Evolutionary conservation across 2,797 vertebrate species (phyloP), one percentile per base, ranked within the genome.

Genomic region (Ambastaia sidthimunki): DNA sequence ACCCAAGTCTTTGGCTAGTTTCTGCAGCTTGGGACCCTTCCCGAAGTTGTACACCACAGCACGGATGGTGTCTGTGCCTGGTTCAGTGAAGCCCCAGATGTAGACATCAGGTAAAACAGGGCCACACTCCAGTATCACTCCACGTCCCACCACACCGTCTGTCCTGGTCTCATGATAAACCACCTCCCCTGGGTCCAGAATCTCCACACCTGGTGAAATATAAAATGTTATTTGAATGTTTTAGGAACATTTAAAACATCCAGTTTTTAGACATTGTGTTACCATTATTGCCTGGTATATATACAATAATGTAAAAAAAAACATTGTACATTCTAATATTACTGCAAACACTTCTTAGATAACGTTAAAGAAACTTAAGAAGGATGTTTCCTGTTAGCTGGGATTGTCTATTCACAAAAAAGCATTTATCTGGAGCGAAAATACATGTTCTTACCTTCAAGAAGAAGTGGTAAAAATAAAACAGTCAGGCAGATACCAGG

Each of bases 81-180:
- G 90, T 2, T 90, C 89, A 2, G 91, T 93, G 88, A 97, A 97
- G 83, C 96, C 95, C 96, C 97, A 97, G 82, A 96, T 92, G 82
- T 96, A 96, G 60, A 94, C 88, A 2, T 92, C 88, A 0, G 95
- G 94, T 0, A 88, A 16, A 3, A 72, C 48, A 3, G 89, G 3
- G 0, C 89, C 94, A 0, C 97, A 98, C 72, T 93, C 89, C 80
- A 97, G 90, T 83, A 93, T 93, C 85, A 96, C 95, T 0, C 93
- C 94, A 68, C 80, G 91, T 15, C 88, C 93, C 55, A 93, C 89
- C 7, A 96, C 93, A 2, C 94, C 96, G 31, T 91, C 93, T 59
- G 93, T 86, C 7, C 60, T 70, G 65, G 75, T 76, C 19, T 95
- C 92, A 59, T 78, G 85, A 59, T 93, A 94, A 15, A 90, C 87